Percentiles rank a stretch among this genome's conserved stretches.
These are phyloP conservation scores for Deroptyus accipitrinus DNA, from an alignment of 2,113 vertebrate genomes.

Conservation along the genomic window DNA sequence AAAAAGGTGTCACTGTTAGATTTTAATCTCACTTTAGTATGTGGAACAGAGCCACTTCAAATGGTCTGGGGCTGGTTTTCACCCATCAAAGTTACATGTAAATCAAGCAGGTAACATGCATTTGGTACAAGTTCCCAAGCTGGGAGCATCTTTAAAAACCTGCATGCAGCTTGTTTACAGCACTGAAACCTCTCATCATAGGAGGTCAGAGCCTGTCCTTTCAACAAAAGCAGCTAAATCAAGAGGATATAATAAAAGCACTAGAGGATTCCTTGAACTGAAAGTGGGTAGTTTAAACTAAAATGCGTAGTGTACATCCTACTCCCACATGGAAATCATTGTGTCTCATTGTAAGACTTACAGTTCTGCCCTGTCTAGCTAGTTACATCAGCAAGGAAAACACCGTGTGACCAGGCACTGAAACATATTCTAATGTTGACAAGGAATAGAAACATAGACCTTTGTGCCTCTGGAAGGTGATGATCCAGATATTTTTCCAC, in stretches of 20 bases:
- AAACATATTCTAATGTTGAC: accelerated
- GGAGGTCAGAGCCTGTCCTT: background rate
- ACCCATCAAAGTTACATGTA: background rate
- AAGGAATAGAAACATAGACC: background rate
- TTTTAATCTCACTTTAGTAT: background rate
- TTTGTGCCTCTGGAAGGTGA: background rate
- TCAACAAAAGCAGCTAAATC: background rate
- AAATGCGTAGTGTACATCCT: background rate
- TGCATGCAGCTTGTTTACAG: background rate
- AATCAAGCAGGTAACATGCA: background rate
- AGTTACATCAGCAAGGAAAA: background rate
- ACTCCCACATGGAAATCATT: background rate
- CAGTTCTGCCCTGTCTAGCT: background rate
- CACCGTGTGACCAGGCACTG: background rate
- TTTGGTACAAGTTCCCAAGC: background rate
- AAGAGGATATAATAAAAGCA: background rate
- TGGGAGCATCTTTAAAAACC: background rate
- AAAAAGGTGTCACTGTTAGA: background rate
- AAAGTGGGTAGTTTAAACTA: background rate
- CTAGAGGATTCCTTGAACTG: background rate
- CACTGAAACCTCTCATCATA: background rate
- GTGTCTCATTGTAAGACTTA: background rate
- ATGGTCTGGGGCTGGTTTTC: background rate
- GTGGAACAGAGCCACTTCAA: background rate
- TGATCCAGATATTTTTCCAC: background rate